Evolutionary conservation across 2,113 vertebrate genomes (phyloP).

Genomic region (Entosphenus tridentatus): DNA sequence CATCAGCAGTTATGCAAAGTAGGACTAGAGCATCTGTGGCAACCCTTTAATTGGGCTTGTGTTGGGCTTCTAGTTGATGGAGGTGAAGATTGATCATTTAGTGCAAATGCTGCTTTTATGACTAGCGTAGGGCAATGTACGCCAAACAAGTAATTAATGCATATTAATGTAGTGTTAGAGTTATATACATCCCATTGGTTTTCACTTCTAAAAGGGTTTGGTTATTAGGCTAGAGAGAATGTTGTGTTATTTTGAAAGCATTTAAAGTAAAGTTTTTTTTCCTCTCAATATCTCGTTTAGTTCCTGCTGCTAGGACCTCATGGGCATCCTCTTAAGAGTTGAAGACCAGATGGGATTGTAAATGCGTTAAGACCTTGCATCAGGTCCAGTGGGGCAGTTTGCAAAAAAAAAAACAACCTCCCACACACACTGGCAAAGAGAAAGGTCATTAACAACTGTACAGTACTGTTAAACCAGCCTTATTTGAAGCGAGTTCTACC

Average conservation of each 20-base stretch:
- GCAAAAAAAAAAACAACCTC: background rate
- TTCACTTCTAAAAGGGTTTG: background rate
- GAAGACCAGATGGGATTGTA: conserved; percentile 5
- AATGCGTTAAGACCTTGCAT: background rate
- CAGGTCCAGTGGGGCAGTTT: conserved; percentile 2
- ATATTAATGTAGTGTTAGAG: conserved; percentile 4
- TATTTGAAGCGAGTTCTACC: background rate
- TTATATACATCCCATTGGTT: background rate
- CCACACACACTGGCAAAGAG: conserved; percentile 5
- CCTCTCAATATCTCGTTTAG: background rate
- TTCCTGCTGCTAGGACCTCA: conserved; percentile 3
- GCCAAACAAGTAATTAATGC: background rate
- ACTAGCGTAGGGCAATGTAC: background rate
- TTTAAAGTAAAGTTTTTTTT: background rate
- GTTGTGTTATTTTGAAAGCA: background rate
- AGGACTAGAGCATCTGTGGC: too few relatives aligned
- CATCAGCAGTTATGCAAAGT: too few relatives aligned
- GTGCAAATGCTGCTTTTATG: too few relatives aligned
- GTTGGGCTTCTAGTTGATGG: too few relatives aligned
- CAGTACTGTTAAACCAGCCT: background rate
- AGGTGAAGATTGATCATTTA: too few relatives aligned
- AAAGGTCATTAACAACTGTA: background rate
- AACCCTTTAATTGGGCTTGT: too few relatives aligned
- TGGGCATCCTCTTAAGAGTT: background rate
- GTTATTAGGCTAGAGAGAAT: conserved; percentile 1